These are phyloP conservation scores for Rambutsinella grinnellia DNA, from an alignment of 2,888 invertebrate species.

Conservation along the genomic window DNA sequence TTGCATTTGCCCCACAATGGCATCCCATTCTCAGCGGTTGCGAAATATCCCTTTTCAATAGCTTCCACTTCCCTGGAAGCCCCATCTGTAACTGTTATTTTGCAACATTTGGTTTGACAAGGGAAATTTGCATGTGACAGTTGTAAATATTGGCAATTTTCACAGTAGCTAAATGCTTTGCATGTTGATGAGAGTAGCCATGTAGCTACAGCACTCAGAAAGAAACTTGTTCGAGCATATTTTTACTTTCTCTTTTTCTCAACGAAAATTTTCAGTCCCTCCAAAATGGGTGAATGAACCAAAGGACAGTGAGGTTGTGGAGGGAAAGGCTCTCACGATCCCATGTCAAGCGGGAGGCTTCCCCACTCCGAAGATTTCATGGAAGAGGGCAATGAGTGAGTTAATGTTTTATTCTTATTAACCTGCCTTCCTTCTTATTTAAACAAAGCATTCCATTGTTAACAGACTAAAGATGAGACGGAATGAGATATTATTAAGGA, in stretches of 20 bases:
- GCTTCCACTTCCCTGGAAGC: no score
- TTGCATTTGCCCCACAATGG: no score
- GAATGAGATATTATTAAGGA: neutral
- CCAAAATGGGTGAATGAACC: constrained; percentile 69
- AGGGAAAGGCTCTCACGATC: constrained; percentile 69
- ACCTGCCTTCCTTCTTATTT: neutral
- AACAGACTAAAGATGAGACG: neutral
- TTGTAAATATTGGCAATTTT: neutral
- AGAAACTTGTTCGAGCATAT: neutral
- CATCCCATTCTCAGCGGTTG: no score
- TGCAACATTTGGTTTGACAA: neutral
- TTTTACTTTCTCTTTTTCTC: no score
- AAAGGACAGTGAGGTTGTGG: constrained; percentile 68
- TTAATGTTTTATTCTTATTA: neutral
- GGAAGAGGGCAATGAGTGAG: constrained; percentile 70
- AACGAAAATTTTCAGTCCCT: constrained; percentile 68
- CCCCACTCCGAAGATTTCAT: constrained; percentile 69
- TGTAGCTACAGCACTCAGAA: neutral
- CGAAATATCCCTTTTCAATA: no score
- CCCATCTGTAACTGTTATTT: no score
- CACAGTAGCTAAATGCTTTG: neutral
- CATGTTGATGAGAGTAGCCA: neutral
- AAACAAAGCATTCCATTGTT: neutral
- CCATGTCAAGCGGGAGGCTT: constrained; percentile 70
- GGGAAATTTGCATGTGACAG: neutral